phyloP scores from a whole-genome alignment of 2,797 vertebrate species.

The Argyrosomus regius region DNA sequence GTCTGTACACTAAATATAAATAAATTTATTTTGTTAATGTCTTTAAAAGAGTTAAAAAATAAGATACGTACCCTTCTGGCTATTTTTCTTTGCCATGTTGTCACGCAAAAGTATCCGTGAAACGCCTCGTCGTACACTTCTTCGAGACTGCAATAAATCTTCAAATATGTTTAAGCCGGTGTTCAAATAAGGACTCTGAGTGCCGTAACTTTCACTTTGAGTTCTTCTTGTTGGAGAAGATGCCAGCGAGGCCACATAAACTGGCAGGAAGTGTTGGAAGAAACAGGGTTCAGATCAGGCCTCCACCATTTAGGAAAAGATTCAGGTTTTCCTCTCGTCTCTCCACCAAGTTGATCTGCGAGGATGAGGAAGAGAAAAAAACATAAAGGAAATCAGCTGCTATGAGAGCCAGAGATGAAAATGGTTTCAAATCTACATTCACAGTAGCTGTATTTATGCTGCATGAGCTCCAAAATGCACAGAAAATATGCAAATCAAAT shows the following conservation, averaged over 20 bases:
- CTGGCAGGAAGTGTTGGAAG: conserved; percentile 54
- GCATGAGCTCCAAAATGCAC: not conserved
- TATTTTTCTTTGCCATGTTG: conserved; percentile 87
- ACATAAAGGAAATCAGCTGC: not conserved
- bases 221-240: conserved; percentile 38
- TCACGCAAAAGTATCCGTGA: conserved; percentile 32
- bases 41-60: not conserved
- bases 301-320: conserved; percentile 58
- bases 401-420: not conserved
- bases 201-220: conserved; percentile 12
- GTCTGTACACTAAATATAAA: not conserved
- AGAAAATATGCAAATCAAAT: conserved; percentile 50
- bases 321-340: conserved; percentile 47
- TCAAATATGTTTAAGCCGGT: conserved; percentile 26
- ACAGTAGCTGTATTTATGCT: not conserved
- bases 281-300: conserved; percentile 67
- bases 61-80: conserved; percentile 80
- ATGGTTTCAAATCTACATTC: not conserved
- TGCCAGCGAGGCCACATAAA: conserved; percentile 63
- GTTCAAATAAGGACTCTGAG: conserved; percentile 24
- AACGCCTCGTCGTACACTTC: conserved; percentile 18
- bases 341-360: conserved; percentile 56
- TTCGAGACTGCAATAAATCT: conserved; percentile 14
- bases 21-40: not conserved
- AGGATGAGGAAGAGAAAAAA: not conserved